phyloP scores from a whole-genome alignment of 1,140 invertebrate species.

The Drosophila sulfurigaster region DNA sequence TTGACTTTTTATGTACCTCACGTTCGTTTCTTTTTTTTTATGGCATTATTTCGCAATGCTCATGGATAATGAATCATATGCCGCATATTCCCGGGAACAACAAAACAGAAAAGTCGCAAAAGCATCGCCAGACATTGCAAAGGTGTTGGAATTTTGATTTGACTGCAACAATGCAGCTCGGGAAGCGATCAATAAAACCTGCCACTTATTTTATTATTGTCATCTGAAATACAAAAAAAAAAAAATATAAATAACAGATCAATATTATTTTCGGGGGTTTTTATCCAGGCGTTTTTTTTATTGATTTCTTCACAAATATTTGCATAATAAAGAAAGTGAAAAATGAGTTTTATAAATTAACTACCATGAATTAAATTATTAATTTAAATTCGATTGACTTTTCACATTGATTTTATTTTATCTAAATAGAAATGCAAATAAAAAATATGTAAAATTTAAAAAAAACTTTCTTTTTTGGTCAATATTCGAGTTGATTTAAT shows the following conservation, averaged over 20 bases:
- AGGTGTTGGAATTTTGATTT: slow-evolving; percentile 73
- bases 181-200: background rate
- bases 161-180: slow-evolving; percentile 21
- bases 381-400: too few species aligned
- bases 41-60: slow-evolving; percentile 52
- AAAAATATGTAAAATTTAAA: too few species aligned
- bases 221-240: background rate
- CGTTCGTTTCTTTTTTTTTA: slow-evolving; percentile 24
- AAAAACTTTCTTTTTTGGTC: too few species aligned
- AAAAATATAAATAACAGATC: background rate
- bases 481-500: too few species aligned
- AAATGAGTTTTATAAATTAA: background rate
- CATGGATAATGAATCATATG: slow-evolving; percentile 60
- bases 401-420: too few species aligned
- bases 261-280: background rate
- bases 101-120: background rate
- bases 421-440: too few species aligned
- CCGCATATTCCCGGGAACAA: slow-evolving; percentile 5
- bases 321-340: background rate
- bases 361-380: background rate
- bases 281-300: background rate
- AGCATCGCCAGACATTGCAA: background rate
- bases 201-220: background rate
- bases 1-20: slow-evolving; percentile 56
- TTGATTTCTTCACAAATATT: background rate